Percentiles rank a stretch among this genome's conserved stretches.
Conservation (phyloP, 2,888 invertebrate species). For the Fissipunctia ypsillon region DNA sequence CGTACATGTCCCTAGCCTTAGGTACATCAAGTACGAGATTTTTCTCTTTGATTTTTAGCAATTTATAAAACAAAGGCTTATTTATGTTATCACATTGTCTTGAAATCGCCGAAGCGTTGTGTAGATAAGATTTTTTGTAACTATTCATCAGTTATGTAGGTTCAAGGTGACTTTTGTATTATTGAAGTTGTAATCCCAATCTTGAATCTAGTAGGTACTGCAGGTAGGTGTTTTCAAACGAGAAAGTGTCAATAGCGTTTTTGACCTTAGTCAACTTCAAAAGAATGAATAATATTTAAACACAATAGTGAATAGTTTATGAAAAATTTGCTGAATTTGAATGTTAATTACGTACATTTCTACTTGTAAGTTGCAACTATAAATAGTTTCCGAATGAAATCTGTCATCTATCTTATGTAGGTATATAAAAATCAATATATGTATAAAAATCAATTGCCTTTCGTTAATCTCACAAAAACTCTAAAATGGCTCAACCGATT, state of each 20-base stretch:
- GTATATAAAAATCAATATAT: too few relatives aligned
- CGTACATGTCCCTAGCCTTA: constrained; percentile 25
- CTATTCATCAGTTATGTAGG: neutral
- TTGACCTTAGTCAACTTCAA: constrained; percentile 30
- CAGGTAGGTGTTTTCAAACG: constrained; percentile 3
- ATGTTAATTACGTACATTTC: neutral
- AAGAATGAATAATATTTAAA: constrained; percentile 31
- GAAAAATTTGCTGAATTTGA: neutral
- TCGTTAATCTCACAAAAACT: too few relatives aligned
- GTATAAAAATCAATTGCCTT: too few relatives aligned
- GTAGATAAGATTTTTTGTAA: neutral
- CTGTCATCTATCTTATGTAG: too few relatives aligned
- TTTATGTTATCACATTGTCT: constrained; percentile 15
- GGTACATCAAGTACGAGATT: constrained; percentile 51
- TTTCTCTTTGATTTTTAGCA: constrained; percentile 54
- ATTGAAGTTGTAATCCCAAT: too few relatives aligned
- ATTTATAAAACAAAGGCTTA: constrained; percentile 39
- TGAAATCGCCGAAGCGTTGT: constrained; percentile 11
- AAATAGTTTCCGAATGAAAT: neutral
- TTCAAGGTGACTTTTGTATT: too few relatives aligned
- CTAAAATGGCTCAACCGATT: too few relatives aligned
- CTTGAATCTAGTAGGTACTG: too few relatives aligned
- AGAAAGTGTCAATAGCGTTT: neutral
- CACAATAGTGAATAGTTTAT: constrained; percentile 48
- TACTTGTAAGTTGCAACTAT: neutral